Percentiles rank a stretch among this genome's conserved stretches.
phyloP scores from a whole-genome alignment of 2,888 invertebrate genomes.

The Ectemnius lituratus region DNA sequence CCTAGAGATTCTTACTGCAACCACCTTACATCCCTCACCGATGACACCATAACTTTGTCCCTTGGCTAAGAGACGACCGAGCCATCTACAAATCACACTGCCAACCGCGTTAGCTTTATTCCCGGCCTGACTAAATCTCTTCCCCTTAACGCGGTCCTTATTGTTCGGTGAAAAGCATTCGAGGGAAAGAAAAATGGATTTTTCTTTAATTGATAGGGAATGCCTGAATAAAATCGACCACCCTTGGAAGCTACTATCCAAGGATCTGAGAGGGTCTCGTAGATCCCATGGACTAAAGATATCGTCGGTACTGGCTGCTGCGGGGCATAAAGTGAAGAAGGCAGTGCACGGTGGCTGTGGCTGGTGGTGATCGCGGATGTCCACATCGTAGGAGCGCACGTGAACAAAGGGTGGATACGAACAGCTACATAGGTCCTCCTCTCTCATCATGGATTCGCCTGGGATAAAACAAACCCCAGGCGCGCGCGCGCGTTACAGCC shows the following conservation, averaged over 20 bases:
- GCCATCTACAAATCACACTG: neutral
- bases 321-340: slow-evolving; percentile 32
- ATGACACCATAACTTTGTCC: slow-evolving; percentile 4
- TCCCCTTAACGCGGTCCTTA: neutral
- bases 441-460: slow-evolving; percentile 50
- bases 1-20: slow-evolving; percentile 6
- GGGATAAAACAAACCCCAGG: slow-evolving; percentile 46
- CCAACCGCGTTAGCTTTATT: too few species aligned
- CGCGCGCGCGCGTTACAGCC: slow-evolving; percentile 34
- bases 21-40: neutral
- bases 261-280: slow-evolving; percentile 28
- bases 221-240: neutral
- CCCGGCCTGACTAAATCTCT: neutral
- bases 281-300: slow-evolving; percentile 33
- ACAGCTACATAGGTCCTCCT: slow-evolving; percentile 41
- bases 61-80: neutral
- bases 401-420: slow-evolving; percentile 55
- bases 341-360: slow-evolving; percentile 42
- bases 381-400: slow-evolving; percentile 43
- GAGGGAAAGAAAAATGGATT: neutral
- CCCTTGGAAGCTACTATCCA: neutral
- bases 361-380: slow-evolving; percentile 36
- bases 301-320: slow-evolving; percentile 39
- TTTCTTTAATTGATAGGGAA: neutral
- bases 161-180: neutral